Evolutionary conservation across 1,140 invertebrate genomes (phyloP).

Genomic region (Diuraphis noxia): DNA sequence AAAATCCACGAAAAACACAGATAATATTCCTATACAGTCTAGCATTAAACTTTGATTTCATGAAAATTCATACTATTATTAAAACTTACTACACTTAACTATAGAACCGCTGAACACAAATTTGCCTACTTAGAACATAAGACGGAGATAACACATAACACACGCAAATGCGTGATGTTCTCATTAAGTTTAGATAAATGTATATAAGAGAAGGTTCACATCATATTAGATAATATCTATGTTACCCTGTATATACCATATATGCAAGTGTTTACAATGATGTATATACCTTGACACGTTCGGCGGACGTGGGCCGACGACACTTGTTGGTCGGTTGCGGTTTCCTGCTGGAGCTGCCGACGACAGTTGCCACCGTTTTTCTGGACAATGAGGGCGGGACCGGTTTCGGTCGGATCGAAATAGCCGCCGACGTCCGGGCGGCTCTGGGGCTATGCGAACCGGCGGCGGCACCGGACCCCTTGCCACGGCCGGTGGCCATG

Average conservation of each 20-base stretch:
- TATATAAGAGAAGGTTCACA: not conserved
- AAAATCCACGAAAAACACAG: too few species aligned
- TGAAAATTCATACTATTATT: too few species aligned
- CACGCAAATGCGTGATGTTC: too few species aligned
- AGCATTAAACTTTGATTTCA: too few species aligned
- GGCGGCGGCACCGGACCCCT: not conserved
- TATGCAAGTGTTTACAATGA: not conserved
- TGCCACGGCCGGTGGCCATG: conserved; percentile 26
- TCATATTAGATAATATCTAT: not conserved
- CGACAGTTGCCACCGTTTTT: not conserved
- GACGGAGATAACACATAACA: too few species aligned
- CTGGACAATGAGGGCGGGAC: conserved; percentile 37
- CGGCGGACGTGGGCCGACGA: conserved; percentile 37
- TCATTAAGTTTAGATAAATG: not conserved
- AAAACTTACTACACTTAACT: too few species aligned
- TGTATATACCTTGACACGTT: conserved; percentile 36
- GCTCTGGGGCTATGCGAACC: not conserved
- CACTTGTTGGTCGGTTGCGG: not conserved
- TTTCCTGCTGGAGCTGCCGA: conserved; percentile 16
- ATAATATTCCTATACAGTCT: too few species aligned
- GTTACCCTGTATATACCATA: not conserved
- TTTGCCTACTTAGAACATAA: too few species aligned
- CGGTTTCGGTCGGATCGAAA: conserved; percentile 26
- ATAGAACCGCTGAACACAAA: too few species aligned
- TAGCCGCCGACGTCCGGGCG: not conserved